Conservation (phyloP, 2,888 invertebrate genomes). For the Auanema freiburgensis region DNA sequence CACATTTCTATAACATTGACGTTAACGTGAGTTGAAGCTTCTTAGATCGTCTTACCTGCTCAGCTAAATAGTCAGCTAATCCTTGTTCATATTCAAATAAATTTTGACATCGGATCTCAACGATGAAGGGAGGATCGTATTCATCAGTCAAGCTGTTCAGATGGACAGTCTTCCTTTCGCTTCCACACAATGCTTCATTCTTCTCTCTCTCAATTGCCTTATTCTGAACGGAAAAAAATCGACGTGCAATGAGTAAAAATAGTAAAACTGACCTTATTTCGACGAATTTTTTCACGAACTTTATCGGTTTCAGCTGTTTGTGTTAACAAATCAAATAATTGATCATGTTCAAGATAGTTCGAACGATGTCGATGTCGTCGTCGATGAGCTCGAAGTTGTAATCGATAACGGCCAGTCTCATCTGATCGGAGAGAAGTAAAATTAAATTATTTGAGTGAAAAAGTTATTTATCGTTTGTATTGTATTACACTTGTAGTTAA, state of each 20-base stretch:
- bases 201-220: conserved; percentile 26
- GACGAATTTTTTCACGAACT: conserved; percentile 3
- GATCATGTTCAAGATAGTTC: conserved; percentile 11
- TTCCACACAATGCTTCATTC: conserved; percentile 45
- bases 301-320: background rate
- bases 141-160: conserved; percentile 39
- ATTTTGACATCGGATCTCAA: conserved; percentile 39
- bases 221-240: conserved; percentile 11
- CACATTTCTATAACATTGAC: conserved; percentile 36
- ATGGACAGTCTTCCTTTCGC: conserved; percentile 37
- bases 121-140: conserved; percentile 51
- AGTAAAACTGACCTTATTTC: background rate
- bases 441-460: background rate
- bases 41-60: conserved; percentile 19
- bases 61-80: conserved; percentile 14
- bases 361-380: conserved; percentile 18
- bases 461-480: background rate
- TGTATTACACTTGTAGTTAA: background rate
- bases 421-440: background rate
- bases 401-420: conserved; percentile 13
- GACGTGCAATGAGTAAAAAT: background rate
- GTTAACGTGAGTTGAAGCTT: background rate
- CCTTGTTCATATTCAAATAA: conserved; percentile 28
- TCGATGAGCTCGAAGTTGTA: conserved; percentile 22
- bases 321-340: conserved; percentile 20